Percentiles rank a stretch among this genome's conserved stretches.
Conservation (phyloP, 64 coral and sea anemone genomes). For the Stylophora pistillata region DNA sequence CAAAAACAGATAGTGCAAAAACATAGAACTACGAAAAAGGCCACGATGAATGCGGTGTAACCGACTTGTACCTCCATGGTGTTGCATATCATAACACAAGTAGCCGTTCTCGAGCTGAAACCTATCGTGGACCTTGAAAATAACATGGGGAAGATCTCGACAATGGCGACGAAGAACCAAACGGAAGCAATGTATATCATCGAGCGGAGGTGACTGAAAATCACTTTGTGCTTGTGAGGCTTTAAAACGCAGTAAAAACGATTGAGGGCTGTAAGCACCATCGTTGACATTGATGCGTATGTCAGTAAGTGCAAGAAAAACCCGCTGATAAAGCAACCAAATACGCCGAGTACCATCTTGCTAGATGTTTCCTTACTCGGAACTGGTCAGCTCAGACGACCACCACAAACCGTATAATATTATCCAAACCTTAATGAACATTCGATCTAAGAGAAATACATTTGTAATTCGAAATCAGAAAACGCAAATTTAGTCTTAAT, state of each 20-base stretch:
- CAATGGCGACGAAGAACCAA: constrained; percentile 27
- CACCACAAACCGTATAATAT: no score
- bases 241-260: background rate
- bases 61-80: background rate
- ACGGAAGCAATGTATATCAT: constrained; percentile 19
- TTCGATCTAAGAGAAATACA: no score
- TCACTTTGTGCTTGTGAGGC: background rate
- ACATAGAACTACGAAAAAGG: background rate
- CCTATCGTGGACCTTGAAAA: background rate
- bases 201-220: constrained; percentile 15
- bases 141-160: constrained; percentile 5
- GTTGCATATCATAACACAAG: background rate
- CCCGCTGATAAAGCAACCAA: no score
- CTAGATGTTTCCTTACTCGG: no score
- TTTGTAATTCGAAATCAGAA: no score
- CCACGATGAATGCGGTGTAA: background rate
- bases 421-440: no score
- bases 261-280: no score
- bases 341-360: no score
- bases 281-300: no score
- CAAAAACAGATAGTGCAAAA: background rate
- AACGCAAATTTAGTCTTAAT: no score
- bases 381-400: no score
- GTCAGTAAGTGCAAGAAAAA: no score
- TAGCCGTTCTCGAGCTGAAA: background rate